Conservation (phyloP, 2,888 invertebrate genomes). For the Slavum lentiscoides region DNA sequence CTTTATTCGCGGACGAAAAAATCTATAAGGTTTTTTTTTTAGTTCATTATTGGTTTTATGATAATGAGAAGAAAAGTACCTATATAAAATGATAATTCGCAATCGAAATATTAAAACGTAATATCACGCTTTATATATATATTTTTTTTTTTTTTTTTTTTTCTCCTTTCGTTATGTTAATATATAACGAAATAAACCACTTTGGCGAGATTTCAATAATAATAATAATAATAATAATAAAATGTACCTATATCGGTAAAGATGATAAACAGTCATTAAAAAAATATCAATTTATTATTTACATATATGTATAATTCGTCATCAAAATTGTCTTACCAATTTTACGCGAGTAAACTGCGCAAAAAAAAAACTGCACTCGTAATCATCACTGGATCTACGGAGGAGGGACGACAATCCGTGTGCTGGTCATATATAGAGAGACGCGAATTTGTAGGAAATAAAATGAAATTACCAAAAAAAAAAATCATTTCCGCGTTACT, state of each 20-base stretch:
- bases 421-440: no score
- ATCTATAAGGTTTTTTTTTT: background rate
- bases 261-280: constrained; percentile 10
- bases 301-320: background rate
- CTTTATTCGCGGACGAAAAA: background rate
- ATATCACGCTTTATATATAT: background rate
- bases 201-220: background rate
- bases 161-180: constrained; percentile 15
- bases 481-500: no score
- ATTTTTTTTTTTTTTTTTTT: background rate
- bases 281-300: background rate
- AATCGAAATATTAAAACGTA: background rate
- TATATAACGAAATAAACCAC: background rate
- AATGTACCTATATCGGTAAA: background rate
- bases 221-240: no score
- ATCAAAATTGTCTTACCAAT: background rate
- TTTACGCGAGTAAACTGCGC: no score
- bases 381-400: no score
- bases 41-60: constrained; percentile 17
- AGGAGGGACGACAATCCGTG: no score
- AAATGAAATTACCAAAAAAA: no score
- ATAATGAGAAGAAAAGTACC: constrained; percentile 12
- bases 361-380: background rate
- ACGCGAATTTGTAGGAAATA: no score
- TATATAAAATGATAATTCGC: constrained; percentile 6